Percentiles rank a stretch among this genome's conserved stretches.
These are phyloP conservation scores for Poeciliopsis turneri DNA, from an alignment of 2,797 vertebrate species.

Conservation along the genomic window DNA sequence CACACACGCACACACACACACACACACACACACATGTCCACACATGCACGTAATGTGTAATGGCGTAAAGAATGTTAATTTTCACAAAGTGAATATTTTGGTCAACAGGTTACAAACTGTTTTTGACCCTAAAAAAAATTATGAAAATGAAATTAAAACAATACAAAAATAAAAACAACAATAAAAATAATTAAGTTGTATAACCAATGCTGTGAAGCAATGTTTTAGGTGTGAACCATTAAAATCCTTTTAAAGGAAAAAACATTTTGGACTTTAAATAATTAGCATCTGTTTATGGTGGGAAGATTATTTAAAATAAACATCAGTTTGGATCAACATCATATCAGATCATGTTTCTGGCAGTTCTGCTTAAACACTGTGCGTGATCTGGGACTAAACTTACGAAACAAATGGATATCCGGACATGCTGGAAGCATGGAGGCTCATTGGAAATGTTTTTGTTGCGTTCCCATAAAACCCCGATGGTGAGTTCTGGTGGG, in stretches of 20 bases:
- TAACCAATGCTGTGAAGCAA: background rate
- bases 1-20: no score
- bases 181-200: background rate
- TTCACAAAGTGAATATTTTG: no score
- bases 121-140: no score
- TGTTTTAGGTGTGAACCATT: background rate
- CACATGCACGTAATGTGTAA: no score
- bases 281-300: background rate
- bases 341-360: background rate
- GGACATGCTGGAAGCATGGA: background rate
- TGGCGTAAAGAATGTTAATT: no score
- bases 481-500: background rate
- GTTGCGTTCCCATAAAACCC: constrained; percentile 1
- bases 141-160: no score
- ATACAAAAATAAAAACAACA: no score
- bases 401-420: background rate
- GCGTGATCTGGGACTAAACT: background rate
- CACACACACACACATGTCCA: no score
- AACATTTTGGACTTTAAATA: background rate
- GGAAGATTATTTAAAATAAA: background rate
- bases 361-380: background rate
- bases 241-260: background rate
- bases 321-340: no score
- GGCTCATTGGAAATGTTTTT: background rate
- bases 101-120: no score